Conservation (phyloP, 2,113 vertebrate genomes). For the Fukomys damarensis region DNA sequence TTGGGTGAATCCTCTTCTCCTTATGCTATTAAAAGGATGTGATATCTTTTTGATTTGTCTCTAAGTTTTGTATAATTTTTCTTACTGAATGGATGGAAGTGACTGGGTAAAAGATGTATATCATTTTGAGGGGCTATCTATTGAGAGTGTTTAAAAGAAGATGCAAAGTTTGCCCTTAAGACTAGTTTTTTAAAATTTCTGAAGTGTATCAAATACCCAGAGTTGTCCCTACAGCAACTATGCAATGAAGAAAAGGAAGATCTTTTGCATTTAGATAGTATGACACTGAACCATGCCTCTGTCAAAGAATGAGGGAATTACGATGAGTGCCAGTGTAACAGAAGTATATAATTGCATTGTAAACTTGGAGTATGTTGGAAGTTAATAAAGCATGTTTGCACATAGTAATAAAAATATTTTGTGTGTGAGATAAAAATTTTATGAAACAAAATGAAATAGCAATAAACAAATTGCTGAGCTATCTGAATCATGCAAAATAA, state of each 20-base stretch:
- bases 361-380: constrained; percentile 49
- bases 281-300: background rate
- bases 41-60: background rate
- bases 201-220: background rate
- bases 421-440: constrained; percentile 61
- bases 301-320: constrained; percentile 32
- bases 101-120: background rate
- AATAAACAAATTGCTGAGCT: constrained; percentile 44
- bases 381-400: constrained; percentile 56
- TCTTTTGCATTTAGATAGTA: constrained; percentile 4
- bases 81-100: background rate
- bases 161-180: constrained; percentile 31
- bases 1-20: background rate
- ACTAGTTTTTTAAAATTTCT: background rate
- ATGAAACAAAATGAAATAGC: constrained; percentile 47
- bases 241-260: background rate
- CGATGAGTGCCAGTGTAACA: background rate
- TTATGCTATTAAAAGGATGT: background rate
- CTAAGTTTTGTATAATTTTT: constrained; percentile 11
- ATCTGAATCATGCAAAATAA: constrained; percentile 18
- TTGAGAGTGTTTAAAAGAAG: background rate
- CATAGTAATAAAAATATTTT: constrained; percentile 65
- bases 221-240: background rate
- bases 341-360: constrained; percentile 15
- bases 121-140: background rate